These are phyloP conservation scores for Vipera latastei DNA, from an alignment of 2,797 vertebrate genomes.

Conservation along the genomic window DNA sequence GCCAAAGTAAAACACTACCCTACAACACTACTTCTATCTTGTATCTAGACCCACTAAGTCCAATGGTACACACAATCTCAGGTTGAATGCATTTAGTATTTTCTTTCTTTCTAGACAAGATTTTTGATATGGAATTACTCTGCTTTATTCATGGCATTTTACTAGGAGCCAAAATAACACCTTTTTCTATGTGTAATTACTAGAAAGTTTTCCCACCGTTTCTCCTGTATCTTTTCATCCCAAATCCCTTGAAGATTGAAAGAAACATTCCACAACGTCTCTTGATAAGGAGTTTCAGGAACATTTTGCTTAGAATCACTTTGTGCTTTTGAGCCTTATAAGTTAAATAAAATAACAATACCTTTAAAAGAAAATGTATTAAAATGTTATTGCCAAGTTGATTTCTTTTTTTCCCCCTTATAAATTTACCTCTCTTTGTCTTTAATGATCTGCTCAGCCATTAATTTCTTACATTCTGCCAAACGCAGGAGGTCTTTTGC, in stretches of 20 bases:
- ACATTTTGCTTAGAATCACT: neutral
- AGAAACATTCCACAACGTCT: neutral
- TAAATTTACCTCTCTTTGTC: constrained; percentile 86
- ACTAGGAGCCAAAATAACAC: neutral
- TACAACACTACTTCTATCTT: neutral
- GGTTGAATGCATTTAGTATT: neutral
- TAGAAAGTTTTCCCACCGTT: neutral
- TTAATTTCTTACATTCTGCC: constrained; percentile 77
- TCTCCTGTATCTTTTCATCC: neutral
- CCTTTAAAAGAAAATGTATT: neutral
- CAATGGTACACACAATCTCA: neutral
- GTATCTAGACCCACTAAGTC: neutral
- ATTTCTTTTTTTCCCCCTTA: rapidly evolving
- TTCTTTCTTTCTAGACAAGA: neutral
- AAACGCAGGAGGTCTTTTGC: constrained; percentile 76
- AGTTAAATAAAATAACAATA: neutral
- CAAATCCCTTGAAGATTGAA: neutral
- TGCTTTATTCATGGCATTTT: neutral
- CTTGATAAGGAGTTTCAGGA: neutral
- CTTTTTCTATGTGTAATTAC: neutral
- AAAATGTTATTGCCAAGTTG: neutral
- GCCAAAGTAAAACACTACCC: neutral
- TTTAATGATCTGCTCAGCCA: constrained; percentile 83
- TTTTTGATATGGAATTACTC: neutral
- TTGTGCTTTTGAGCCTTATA: neutral